Evolutionary conservation across 2,888 invertebrate genomes (phyloP).

Genomic region (Synergus japonicus): DNA sequence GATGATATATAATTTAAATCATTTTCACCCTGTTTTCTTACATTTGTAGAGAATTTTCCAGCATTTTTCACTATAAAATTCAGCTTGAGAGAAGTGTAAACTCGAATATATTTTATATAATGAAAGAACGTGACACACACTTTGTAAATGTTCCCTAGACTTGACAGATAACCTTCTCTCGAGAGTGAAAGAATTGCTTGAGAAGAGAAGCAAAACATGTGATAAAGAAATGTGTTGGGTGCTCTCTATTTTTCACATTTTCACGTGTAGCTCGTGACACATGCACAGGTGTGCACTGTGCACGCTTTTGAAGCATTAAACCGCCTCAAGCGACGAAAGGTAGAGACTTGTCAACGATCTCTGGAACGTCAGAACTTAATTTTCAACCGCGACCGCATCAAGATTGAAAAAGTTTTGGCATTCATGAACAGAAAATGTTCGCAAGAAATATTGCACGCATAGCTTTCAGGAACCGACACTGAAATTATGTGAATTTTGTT

Average conservation of each 20-base stretch:
- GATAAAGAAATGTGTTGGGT: not conserved
- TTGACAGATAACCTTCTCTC: constrained; percentile 1
- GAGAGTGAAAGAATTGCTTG: constrained; percentile 1
- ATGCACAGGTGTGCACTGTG: not conserved
- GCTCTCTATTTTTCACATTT: constrained; percentile 3
- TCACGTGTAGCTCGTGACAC: not conserved
- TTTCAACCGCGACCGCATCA: not conserved
- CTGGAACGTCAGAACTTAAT: not conserved
- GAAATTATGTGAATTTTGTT: too few species aligned
- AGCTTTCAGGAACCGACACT: too few species aligned
- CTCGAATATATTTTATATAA: not conserved
- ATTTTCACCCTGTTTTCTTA: not conserved
- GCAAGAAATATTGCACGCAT: too few species aligned
- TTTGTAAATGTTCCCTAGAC: not conserved
- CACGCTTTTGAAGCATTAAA: not conserved
- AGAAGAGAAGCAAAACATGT: not conserved
- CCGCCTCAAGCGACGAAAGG: constrained; percentile 7
- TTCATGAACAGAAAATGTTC: not conserved
- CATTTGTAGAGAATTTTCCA: not conserved
- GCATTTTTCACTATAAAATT: not conserved
- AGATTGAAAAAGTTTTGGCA: not conserved
- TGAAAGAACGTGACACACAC: not conserved
- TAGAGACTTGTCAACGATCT: not conserved
- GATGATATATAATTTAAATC: not conserved
- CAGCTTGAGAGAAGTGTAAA: not conserved